phyloP scores from a whole-genome alignment of 2,888 invertebrate genomes.

The Aelia acuminata region DNA sequence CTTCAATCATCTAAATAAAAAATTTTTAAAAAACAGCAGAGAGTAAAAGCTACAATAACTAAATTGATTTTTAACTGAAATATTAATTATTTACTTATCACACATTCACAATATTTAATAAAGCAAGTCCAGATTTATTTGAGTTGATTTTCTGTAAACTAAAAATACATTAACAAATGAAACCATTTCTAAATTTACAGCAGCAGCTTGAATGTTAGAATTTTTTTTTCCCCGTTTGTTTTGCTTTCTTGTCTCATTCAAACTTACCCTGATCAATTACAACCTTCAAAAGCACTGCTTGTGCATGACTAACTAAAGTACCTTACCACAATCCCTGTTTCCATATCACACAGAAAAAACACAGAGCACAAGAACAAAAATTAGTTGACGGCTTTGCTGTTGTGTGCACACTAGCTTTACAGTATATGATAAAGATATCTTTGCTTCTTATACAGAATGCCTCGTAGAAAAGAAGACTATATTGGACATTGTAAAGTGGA shows the following conservation, averaged over 20 bases:
- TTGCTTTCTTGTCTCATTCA: neutral
- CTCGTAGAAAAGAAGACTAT: conserved; percentile 33
- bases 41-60: too few relatives aligned
- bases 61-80: too few relatives aligned
- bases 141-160: too few relatives aligned
- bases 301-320: conserved; percentile 36
- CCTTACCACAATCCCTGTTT: neutral
- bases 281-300: conserved; percentile 6
- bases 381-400: conserved; percentile 52
- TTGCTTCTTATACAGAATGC: conserved; percentile 51
- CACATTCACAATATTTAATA: too few relatives aligned
- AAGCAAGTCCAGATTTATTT: too few relatives aligned
- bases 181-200: neutral
- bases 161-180: neutral
- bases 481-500: neutral
- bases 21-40: too few relatives aligned
- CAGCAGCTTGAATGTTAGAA: neutral
- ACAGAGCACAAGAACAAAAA: conserved; percentile 46
- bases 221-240: neutral
- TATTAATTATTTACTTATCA: too few relatives aligned
- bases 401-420: conserved; percentile 53
- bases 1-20: too few relatives aligned
- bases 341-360: neutral
- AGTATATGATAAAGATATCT: conserved; percentile 28
- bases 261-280: neutral